Evolutionary conservation across 2,113 vertebrate genomes (phyloP).

Genomic region (Alosa alosa): DNA sequence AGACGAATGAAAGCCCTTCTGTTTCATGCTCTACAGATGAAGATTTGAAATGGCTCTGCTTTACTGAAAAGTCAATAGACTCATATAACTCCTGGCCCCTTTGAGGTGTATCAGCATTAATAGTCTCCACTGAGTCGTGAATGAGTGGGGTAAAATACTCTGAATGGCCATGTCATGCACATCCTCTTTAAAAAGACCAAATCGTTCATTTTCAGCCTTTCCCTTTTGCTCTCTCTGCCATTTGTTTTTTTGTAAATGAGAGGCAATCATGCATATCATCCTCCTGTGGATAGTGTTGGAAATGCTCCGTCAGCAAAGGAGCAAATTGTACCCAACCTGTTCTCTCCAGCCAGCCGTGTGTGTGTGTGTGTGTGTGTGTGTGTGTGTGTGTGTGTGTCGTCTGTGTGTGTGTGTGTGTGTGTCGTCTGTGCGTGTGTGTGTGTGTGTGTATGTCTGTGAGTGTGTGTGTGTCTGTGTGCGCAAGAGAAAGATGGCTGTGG

Average conservation of each 20-base stretch:
- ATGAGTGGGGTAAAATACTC: slow-evolving; percentile 22
- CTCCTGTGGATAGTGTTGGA: neutral
- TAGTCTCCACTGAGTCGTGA: slow-evolving; percentile 19
- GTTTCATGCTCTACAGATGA: neutral
- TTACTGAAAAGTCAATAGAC: slow-evolving; percentile 9
- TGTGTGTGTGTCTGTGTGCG: neutral
- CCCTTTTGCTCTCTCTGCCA: neutral
- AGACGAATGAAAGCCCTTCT: neutral
- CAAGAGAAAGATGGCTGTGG: neutral
- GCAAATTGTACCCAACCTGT: neutral
- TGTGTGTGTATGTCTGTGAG: slow-evolving; percentile 13
- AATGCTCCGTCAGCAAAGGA: slow-evolving; percentile 16
- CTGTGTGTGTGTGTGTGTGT: slow-evolving; percentile 16
- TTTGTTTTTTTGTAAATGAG: neutral
- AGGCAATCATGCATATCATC: neutral
- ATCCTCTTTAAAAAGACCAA: slow-evolving; percentile 22
- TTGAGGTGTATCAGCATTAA: slow-evolving; percentile 34
- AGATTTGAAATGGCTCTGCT: slow-evolving; percentile 30
- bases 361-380: neutral
- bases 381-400: slow-evolving; percentile 6
- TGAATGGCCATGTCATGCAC: slow-evolving; percentile 25
- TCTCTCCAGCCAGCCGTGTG: neutral
- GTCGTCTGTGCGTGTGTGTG: neutral
- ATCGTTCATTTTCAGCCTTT: slow-evolving; percentile 10
- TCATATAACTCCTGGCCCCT: neutral